A percentile compares a stretch with the other conserved stretches of the same genome.
Evolutionary conservation across 2,797 vertebrate species (phyloP).

Genomic region (Oreochromis mossambicus): DNA sequence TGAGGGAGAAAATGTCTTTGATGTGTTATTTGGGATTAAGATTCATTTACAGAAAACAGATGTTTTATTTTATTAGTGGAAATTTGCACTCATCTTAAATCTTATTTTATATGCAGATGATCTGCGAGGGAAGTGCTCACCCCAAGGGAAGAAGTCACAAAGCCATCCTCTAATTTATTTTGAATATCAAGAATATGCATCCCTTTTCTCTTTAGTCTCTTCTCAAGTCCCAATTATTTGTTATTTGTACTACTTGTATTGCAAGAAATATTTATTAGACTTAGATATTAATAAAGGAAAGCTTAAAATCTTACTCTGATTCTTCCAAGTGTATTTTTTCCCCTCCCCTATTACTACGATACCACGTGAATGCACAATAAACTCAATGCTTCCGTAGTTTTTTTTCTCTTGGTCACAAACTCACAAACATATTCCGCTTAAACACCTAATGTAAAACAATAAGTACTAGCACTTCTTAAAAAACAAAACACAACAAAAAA

Average conservation of each 20-base stretch:
- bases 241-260: neutral
- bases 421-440: neutral
- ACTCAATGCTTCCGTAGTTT: neutral
- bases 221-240: neutral
- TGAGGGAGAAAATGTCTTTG: neutral
- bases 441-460: neutral
- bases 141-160: neutral
- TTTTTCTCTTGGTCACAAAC: neutral
- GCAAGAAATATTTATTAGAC: neutral
- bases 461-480: neutral
- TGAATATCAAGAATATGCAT: neutral
- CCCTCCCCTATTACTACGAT: neutral
- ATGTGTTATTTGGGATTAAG: neutral
- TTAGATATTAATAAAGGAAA: neutral
- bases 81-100: neutral
- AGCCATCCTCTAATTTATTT: neutral
- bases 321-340: neutral
- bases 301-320: neutral
- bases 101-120: neutral
- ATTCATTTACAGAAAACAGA: neutral
- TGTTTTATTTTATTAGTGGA: neutral
- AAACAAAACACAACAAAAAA: neutral
- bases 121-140: neutral
- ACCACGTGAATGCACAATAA: neutral
- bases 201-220: neutral